These are phyloP conservation scores for Brachyhypopomus gauderio DNA, from an alignment of 2,113 vertebrate genomes.

Conservation along the genomic window DNA sequence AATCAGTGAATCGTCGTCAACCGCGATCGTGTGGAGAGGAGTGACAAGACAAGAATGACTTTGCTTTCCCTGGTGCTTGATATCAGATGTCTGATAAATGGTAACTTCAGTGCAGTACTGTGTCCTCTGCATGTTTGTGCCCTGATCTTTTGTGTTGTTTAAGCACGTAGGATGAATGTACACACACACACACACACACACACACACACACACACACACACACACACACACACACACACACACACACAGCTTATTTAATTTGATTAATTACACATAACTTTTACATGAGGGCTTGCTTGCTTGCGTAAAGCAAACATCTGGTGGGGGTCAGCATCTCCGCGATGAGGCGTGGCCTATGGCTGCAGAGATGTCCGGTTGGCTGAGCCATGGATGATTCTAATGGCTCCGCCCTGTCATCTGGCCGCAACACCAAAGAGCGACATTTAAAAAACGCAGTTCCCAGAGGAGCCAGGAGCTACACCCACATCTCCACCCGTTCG, in stretches of 20 bases:
- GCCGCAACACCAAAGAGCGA: neutral
- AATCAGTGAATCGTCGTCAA: too few species aligned
- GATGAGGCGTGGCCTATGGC: constrained; percentile 24
- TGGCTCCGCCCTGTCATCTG: neutral
- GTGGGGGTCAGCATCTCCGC: constrained; percentile 27
- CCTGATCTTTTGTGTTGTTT: too few species aligned
- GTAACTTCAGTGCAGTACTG: too few species aligned
- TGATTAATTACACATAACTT: constrained; percentile 29
- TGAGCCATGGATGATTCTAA: constrained; percentile 29
- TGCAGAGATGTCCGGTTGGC: constrained; percentile 27
- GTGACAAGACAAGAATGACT: too few species aligned
- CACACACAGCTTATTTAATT: neutral
- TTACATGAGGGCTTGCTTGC: constrained; percentile 35
- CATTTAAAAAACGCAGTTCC: neutral
- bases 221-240: constrained; percentile 18
- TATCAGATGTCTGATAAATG: too few species aligned
- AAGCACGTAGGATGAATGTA: neutral
- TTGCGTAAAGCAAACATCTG: constrained; percentile 44
- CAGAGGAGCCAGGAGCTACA: neutral
- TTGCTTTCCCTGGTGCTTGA: too few species aligned
- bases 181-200: neutral
- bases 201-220: neutral
- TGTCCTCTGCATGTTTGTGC: too few species aligned
- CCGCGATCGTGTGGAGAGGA: too few species aligned
- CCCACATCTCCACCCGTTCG: neutral